Percentiles rank a stretch among this genome's conserved stretches.
phyloP scores from a whole-genome alignment of 2,888 invertebrate genomes.

The Matsumyia berberina region DNA sequence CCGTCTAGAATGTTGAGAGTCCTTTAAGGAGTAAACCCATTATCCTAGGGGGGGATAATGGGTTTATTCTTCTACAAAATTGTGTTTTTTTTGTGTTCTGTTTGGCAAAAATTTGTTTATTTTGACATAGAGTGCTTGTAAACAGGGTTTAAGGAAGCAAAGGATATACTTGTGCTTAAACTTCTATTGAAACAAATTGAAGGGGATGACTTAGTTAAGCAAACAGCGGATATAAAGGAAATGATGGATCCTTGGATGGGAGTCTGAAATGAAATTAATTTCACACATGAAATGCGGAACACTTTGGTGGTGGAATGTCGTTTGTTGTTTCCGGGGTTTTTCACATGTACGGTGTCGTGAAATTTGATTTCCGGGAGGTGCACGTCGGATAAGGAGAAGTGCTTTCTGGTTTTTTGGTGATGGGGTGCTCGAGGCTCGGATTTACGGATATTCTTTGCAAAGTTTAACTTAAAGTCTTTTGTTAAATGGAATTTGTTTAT shows the following conservation, averaged over 20 bases:
- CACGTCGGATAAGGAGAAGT: not conserved
- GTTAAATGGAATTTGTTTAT: too few relatives aligned
- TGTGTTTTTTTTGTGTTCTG: not conserved
- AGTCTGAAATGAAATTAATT: not conserved
- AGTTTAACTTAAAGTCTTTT: too few relatives aligned
- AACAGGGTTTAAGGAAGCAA: not conserved
- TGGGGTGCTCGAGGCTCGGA: too few relatives aligned
- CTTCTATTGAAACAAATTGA: slow-evolving; percentile 7
- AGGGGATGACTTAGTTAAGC: slow-evolving; percentile 11
- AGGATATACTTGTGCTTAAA: not conserved
- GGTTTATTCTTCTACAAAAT: slow-evolving; percentile 16
- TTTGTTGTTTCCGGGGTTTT: not conserved
- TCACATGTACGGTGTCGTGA: not conserved
- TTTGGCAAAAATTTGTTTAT: slow-evolving; percentile 7
- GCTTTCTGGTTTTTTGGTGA: not conserved
- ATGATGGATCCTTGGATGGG: not conserved
- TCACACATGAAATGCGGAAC: slow-evolving; percentile 1
- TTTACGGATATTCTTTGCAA: too few relatives aligned
- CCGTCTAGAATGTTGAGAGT: slow-evolving; percentile 5
- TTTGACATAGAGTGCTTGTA: not conserved
- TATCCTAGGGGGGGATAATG: slow-evolving; percentile 9
- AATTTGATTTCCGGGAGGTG: not conserved
- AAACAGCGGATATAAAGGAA: not conserved
- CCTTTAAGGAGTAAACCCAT: not conserved
- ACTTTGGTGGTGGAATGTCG: not conserved